Conservation (phyloP, 2,888 invertebrate genomes). For the Bhutanitis thaidina region DNA sequence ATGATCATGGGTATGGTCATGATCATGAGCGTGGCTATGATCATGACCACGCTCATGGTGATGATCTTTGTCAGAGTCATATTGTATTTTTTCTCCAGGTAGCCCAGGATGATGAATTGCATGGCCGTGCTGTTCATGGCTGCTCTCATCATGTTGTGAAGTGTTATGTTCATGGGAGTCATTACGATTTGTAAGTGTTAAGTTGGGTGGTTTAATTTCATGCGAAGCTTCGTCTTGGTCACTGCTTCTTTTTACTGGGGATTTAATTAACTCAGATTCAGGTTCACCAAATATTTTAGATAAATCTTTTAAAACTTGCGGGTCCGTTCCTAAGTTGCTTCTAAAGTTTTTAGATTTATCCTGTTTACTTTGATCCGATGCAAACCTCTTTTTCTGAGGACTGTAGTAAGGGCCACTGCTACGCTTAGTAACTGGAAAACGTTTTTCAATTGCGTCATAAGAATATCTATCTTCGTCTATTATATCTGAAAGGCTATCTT, state of each 20-base stretch:
- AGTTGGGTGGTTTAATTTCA: constrained; percentile 62
- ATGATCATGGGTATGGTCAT: constrained; percentile 39
- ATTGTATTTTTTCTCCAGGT: not conserved
- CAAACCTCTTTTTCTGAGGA: constrained; percentile 53
- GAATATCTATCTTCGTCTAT: constrained; percentile 64
- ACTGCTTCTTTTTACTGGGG: constrained; percentile 76
- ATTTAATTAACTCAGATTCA: constrained; percentile 61
- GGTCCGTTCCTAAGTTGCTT: constrained; percentile 81
- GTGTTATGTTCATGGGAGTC: constrained; percentile 43
- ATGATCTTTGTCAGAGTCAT: not conserved
- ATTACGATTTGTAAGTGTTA: constrained; percentile 46
- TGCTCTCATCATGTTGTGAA: constrained; percentile 43
- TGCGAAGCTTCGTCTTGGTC: constrained; percentile 52
- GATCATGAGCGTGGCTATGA: constrained; percentile 31
- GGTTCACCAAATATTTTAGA: constrained; percentile 82
- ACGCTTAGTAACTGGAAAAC: constrained; percentile 84
- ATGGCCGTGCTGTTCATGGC: constrained; percentile 56
- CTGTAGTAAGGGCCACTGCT: constrained; percentile 71
- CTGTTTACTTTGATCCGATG: constrained; percentile 50
- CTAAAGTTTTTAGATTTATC: constrained; percentile 53
- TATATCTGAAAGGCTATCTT: constrained; percentile 57
- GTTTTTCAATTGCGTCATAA: constrained; percentile 73
- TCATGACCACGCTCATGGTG: constrained; percentile 21
- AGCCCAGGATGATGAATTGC: constrained; percentile 50
- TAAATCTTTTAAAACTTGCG: constrained; percentile 84